phyloP scores from a whole-genome alignment of 2,113 vertebrate genomes.

The Neolamprologus tretocephalus region DNA sequence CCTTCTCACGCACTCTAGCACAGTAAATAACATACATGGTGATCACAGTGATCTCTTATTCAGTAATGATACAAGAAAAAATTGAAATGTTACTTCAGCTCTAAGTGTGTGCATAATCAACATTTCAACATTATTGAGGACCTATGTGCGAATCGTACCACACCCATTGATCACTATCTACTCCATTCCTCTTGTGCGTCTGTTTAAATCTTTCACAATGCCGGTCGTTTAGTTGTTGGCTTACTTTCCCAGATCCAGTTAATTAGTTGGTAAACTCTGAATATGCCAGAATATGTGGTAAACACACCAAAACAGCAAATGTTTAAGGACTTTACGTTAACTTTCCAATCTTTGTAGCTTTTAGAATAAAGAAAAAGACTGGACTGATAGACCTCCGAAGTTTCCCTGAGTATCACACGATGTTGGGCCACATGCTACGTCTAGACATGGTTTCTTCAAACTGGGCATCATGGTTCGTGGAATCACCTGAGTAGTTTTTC shows the following conservation, averaged over 20 bases:
- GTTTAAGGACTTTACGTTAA: background rate
- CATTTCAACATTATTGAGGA: background rate
- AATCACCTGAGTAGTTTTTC: background rate
- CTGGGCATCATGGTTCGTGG: background rate
- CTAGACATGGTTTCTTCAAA: background rate
- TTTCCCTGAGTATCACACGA: background rate
- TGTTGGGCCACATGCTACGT: background rate
- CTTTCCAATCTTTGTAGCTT: background rate
- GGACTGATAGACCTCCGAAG: fast-evolving
- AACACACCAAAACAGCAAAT: background rate
- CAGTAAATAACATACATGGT: background rate
- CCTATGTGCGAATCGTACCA: fast-evolving
- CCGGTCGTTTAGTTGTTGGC: background rate
- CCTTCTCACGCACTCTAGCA: fast-evolving
- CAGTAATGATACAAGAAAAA: background rate
- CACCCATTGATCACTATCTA: background rate
- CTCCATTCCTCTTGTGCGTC: background rate
- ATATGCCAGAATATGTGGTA: background rate
- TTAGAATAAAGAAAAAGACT: background rate
- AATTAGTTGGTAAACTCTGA: background rate
- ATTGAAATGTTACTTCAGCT: background rate
- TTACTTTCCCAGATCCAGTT: background rate
- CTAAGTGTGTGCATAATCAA: background rate
- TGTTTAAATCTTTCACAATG: background rate
- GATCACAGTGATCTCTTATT: background rate